A percentile compares a stretch with the other conserved stretches of the same genome.
These are phyloP conservation scores for Psettodes erumei DNA, from an alignment of 2,113 vertebrate genomes.

Conservation along the genomic window DNA sequence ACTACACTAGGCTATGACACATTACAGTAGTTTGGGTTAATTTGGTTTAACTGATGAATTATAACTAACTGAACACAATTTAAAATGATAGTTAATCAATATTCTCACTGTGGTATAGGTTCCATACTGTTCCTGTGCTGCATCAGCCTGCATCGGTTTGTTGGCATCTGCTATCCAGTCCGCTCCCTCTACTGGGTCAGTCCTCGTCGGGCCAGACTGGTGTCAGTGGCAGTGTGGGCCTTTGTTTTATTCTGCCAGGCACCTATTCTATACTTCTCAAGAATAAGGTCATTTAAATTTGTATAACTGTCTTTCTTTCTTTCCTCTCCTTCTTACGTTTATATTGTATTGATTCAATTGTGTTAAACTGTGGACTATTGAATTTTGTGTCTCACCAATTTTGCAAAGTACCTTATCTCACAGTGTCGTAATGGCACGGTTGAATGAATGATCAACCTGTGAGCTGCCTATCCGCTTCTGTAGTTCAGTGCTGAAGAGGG, in stretches of 20 bases:
- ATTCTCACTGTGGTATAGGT: constrained; percentile 43
- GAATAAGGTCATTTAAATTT: constrained; percentile 76
- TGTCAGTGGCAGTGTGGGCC: constrained; percentile 84
- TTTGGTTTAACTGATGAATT: too few species aligned
- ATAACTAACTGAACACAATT: neutral
- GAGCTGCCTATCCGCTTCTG: neutral
- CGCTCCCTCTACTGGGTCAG: constrained; percentile 89
- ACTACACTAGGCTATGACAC: neutral
- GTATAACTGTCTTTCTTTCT: neutral
- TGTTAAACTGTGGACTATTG: constrained; percentile 5
- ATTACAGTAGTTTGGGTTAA: too few species aligned
- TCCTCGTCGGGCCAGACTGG: constrained; percentile 84
- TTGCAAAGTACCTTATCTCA: neutral
- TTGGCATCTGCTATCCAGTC: constrained; percentile 91
- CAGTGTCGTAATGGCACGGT: neutral
- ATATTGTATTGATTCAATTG: neutral
- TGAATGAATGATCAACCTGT: neutral
- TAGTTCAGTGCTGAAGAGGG: neutral
- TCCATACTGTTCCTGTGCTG: constrained; percentile 95
- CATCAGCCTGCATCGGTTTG: constrained; percentile 93
- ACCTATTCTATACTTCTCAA: constrained; percentile 91
- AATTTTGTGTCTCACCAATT: constrained; percentile 14
- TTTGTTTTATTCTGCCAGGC: constrained; percentile 88
- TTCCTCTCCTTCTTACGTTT: neutral
- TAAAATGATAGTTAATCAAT: neutral